Evolutionary conservation across 2,797 vertebrate species (phyloP).

Genomic region (Amblyraja radiata): DNA sequence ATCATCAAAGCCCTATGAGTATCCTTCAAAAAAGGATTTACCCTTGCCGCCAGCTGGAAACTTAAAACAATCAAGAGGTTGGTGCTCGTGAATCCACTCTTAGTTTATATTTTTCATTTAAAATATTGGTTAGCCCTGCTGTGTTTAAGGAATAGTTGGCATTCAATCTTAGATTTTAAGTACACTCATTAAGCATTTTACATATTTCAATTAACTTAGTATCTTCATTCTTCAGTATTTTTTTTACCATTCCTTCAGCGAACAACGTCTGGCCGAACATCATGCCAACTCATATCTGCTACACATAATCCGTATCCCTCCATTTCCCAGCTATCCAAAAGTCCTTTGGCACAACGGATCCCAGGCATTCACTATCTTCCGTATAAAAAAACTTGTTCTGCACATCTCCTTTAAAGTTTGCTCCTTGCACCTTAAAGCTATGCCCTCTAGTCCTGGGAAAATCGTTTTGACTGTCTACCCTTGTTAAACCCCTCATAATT

Average conservation of each 20-base stretch:
- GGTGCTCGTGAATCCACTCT: background rate
- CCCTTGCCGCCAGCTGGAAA: background rate
- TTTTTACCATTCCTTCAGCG: too few species aligned
- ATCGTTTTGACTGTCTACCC: too few species aligned
- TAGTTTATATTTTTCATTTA: background rate
- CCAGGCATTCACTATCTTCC: too few species aligned
- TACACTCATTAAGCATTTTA: background rate
- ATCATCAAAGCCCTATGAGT: conserved; percentile 11
- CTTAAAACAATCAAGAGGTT: conserved; percentile 21
- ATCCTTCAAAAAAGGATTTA: conserved; percentile 11
- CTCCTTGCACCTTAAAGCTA: too few species aligned
- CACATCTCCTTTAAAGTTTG: too few species aligned
- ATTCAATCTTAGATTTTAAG: background rate
- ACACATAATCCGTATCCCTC: too few species aligned
- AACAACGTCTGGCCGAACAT: background rate
- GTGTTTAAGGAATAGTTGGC: background rate
- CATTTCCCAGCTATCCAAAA: too few species aligned
- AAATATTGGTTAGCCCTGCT: background rate
- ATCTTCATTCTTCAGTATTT: background rate
- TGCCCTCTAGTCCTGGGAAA: too few species aligned
- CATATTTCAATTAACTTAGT: background rate
- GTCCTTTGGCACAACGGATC: too few species aligned
- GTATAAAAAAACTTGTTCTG: too few species aligned
- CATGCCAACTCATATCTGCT: too few species aligned
- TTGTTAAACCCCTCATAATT: too few species aligned